Base-by-base conservation (phyloP, 2,113 vertebrate species). In the Canis aureus region DNA sequence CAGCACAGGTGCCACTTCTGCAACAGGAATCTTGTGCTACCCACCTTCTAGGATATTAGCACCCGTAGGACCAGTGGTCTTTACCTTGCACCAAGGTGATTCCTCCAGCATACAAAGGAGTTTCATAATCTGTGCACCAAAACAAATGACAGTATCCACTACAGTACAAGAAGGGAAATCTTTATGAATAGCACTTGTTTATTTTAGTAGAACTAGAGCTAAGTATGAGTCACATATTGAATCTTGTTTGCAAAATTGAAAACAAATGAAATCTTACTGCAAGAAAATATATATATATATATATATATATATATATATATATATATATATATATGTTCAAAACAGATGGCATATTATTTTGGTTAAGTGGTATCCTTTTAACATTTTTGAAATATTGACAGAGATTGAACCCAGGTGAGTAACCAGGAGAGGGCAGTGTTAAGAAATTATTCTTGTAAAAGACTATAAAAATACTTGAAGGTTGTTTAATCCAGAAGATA, bases 201-300 rank as follows among this genome's bases (percentile, higher is more conserved):
- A 67, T 84, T 96, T 96, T 67, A 73, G 23, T 55, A 66, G 29
- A 91, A 55, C 57, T 81, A 51, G 59, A 94, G 66, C 86, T 96
- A 81, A 86, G 27, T 73, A 32, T 90, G 62, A 94, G n/a, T 94
- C 57, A 60, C 74, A 12, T 91, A 13, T 84, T 85, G 89, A 96
- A 94, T 86, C 49, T 91, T 27, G 89, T 80, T 95, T 91, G 59
- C 49, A 89, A 89, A 93, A 82, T 38, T 89, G 51, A 94, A 96
- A 95, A 95, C 60, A 89, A 91, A 94, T 81, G 66, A 93, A 81
- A 85, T 90, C 60, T 91, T 96, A 62, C 16, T 74, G 3, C 35
- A 83, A 59, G 93, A 95, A 84, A 59, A 93, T 25, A 43, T 1
- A 43, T 43, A 43, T 43, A 43, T 43, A 43, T 43, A 43, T 43